These are phyloP conservation scores for Pseudomyrmex pallidus DNA, from an alignment of 1,140 invertebrate genomes.

Conservation along the genomic window DNA sequence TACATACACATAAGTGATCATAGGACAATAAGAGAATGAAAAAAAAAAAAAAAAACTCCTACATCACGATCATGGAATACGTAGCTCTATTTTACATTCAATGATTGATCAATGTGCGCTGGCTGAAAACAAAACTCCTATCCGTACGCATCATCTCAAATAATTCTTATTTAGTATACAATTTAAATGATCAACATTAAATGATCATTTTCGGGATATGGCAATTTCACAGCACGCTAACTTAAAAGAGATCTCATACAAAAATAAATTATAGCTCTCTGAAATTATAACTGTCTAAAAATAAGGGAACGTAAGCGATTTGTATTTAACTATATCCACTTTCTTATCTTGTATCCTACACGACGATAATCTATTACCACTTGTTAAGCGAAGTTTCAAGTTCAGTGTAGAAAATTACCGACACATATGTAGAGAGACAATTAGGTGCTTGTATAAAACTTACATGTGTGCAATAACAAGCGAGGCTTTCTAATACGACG, in stretches of 20 bases:
- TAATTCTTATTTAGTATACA: conserved; percentile 65
- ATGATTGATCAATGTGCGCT: neutral
- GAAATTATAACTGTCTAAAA: conserved; percentile 50
- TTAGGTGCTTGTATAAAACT: conserved; percentile 50
- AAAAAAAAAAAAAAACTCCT: conserved; percentile 31
- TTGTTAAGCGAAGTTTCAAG: conserved; percentile 42
- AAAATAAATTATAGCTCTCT: conserved; percentile 77
- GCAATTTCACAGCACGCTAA: conserved; percentile 75
- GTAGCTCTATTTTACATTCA: conserved; percentile 21
- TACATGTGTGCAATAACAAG: conserved; percentile 25
- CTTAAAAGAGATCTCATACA: conserved; percentile 75
- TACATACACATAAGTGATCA: conserved; percentile 32
- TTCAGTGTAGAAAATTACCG: conserved; percentile 41
- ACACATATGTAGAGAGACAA: conserved; percentile 12
- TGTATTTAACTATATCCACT: conserved; percentile 13
- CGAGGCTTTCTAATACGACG: conserved; percentile 29
- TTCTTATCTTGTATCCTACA: conserved; percentile 11
- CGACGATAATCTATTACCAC: neutral
- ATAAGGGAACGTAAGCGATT: conserved; percentile 36
- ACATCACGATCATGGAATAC: neutral
- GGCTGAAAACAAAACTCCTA: conserved; percentile 40
- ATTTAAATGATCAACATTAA: conserved; percentile 76
- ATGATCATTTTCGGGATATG: conserved; percentile 66
- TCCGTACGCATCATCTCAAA: conserved; percentile 53
- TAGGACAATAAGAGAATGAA: conserved; percentile 15